These are phyloP conservation scores for Parazoanthus darwini DNA, from an alignment of 92 coral and sea anemone genomes.

Conservation along the genomic window DNA sequence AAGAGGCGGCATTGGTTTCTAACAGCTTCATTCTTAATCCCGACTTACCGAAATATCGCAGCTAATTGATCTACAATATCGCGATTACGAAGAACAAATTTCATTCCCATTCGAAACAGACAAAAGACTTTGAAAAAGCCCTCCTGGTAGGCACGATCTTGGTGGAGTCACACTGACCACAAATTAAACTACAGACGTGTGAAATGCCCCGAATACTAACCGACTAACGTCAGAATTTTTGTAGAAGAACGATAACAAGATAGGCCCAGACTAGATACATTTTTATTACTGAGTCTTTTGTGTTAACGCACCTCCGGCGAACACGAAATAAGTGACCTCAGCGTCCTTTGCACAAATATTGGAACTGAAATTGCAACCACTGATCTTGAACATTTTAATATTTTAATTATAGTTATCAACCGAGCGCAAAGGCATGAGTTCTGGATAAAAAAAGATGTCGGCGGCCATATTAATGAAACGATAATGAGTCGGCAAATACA, in stretches of 20 bases:
- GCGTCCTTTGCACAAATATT: constrained; percentile 19
- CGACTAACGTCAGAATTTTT: constrained; percentile 10
- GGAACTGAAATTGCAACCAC: not conserved
- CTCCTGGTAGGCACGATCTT: not conserved
- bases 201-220: not conserved
- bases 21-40: not conserved
- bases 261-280: not conserved
- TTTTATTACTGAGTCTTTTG: constrained; percentile 1
- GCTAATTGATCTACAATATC: constrained; percentile 10
- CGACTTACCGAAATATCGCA: constrained; percentile 6
- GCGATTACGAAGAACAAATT: not conserved
- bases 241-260: not conserved
- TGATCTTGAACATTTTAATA: constrained; percentile 34
- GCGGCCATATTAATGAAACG: constrained; percentile 44
- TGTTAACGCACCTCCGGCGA: constrained; percentile 31
- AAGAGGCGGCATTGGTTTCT: not conserved
- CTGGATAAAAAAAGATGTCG: constrained; percentile 19
- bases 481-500: constrained; percentile 28
- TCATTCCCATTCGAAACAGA: not conserved
- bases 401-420: constrained; percentile 37
- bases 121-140: constrained; percentile 3
- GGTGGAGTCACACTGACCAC: not conserved
- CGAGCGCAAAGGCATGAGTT: constrained; percentile 31
- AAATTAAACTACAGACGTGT: not conserved
- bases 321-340: constrained; percentile 24